phyloP scores from a whole-genome alignment of 2,888 invertebrate genomes.

The Dastarcus helophoroides region DNA sequence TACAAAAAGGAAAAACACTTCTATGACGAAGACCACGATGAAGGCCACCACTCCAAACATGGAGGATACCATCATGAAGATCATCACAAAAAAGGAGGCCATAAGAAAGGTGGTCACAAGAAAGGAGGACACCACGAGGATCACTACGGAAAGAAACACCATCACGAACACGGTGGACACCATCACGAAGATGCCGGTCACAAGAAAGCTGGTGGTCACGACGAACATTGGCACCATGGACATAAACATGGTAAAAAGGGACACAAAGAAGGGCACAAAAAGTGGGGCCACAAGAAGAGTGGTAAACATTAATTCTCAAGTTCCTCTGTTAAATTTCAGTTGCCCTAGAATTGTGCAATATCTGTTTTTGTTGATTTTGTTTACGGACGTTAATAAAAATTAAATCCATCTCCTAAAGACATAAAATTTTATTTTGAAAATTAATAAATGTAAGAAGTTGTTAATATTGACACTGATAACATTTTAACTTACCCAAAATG shows the following conservation, averaged over 20 bases:
- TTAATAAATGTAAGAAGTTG: no score
- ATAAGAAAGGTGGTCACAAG: constrained; percentile 70
- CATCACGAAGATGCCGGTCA: constrained; percentile 70
- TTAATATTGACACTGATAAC: no score
- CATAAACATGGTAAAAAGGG: constrained; percentile 70
- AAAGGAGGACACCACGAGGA: constrained; percentile 65
- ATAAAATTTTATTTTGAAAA: no score
- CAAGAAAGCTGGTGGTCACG: constrained; percentile 65
- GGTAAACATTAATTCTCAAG: constrained; percentile 16
- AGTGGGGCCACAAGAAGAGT: constrained; percentile 55
- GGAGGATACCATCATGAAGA: constrained; percentile 70
- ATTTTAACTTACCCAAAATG: no score
- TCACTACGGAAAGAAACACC: constrained; percentile 70
- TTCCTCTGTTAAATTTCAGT: no score
- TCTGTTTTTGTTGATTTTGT: constrained; percentile 1
- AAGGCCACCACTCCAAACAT: constrained; percentile 71
- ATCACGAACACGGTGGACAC: constrained; percentile 69
- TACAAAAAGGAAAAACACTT: constrained; percentile 79
- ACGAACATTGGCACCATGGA: constrained; percentile 63
- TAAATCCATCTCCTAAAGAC: no score
- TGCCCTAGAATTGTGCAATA: neutral
- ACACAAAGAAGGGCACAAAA: constrained; percentile 66
- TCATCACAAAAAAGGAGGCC: constrained; percentile 71
- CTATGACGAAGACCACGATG: constrained; percentile 75
- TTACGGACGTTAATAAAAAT: neutral